Evolutionary conservation across 2,113 vertebrate species (phyloP), one percentile per base, ranked within the genome.

Genomic region (Zonotrichia leucophrys): DNA sequence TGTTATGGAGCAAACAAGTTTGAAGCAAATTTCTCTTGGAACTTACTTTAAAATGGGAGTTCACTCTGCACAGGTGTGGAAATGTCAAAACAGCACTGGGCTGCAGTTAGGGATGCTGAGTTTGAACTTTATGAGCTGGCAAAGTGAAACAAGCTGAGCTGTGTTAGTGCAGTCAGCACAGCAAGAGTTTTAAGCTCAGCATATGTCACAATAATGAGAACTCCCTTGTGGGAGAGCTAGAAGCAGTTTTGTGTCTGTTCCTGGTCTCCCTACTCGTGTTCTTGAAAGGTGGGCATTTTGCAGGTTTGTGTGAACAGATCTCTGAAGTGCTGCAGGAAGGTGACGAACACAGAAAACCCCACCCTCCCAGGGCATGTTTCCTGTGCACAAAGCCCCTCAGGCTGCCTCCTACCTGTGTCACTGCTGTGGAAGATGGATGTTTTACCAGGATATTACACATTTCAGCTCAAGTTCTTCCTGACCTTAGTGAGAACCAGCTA

Each of bases 401-500:
- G 35, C 74, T 77, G 28, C 7, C 42, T 67, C 19, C 16, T 88
- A 11, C 31, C 19, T 0, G 0, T 39, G 52, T 12, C 33, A 20
- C 27, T 13, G 1, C 21, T 41, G 7, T 6, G 58, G 31, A 76
- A 14, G 0, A 0, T 39, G 67, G 23, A 21, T 83, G 30, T 28
- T 68, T 60, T 9, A 47, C 12, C 12, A n/a, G 33, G 21, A 11
- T 35, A 37, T 4, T 58, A 79, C 63, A 33, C 10, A 0, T 80
- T 56, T 10, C 44, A 56, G 18, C 11, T 7, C 2, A n/a, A 15
- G 23, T 27, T 46, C 33, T 62, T 62, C 42, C 13, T 7, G 20
- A 24, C 25, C 13, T 37, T 47, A 7, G 20, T 31, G 88, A 35
- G 19, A 56, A 30, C 16, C 10, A 17, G 0, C 0, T 33, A 35